Evolutionary conservation across 2,888 invertebrate genomes (phyloP).

Genomic region (Ornithoptera alexandrae): DNA sequence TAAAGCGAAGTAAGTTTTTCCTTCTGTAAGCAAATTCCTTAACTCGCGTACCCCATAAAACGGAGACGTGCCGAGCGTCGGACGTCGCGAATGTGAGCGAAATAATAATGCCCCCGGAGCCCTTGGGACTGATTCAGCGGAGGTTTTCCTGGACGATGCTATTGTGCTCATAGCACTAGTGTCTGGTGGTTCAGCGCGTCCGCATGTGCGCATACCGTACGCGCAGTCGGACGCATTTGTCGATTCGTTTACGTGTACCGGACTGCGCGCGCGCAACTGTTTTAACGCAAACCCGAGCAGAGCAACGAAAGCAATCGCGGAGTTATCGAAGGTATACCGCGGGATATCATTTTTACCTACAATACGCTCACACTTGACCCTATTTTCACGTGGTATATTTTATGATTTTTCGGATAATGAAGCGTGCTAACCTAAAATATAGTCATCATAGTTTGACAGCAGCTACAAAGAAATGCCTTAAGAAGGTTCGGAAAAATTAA

Average conservation of each 20-base stretch:
- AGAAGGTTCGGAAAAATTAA: too few relatives aligned
- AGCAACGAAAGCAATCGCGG: background rate
- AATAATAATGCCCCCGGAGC: conserved; percentile 55
- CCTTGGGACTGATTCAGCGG: conserved; percentile 45
- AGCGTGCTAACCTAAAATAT: too few relatives aligned
- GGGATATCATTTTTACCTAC: too few relatives aligned
- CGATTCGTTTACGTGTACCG: conserved; percentile 27
- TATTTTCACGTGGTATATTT: too few relatives aligned
- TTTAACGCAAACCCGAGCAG: background rate
- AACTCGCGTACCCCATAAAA: conserved; percentile 30
- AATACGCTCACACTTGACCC: too few relatives aligned
- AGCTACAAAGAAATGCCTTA: too few relatives aligned
- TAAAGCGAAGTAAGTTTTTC: conserved; percentile 8
- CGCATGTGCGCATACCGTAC: conserved; percentile 42
- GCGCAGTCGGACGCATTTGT: conserved; percentile 23
- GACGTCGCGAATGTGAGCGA: conserved; percentile 34
- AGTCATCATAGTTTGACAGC: too few relatives aligned
- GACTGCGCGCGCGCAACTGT: background rate
- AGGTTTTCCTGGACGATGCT: conserved; percentile 60
- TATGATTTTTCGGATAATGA: too few relatives aligned
- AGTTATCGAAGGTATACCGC: too few relatives aligned
- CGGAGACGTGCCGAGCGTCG: conserved; percentile 25
- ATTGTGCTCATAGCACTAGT: conserved; percentile 58
- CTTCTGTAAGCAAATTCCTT: conserved; percentile 26
- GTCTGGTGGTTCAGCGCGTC: conserved; percentile 54